These are phyloP conservation scores for Rhinatrema bivittatum DNA, from an alignment of 2,797 vertebrate species.

Conservation along the genomic window DNA sequence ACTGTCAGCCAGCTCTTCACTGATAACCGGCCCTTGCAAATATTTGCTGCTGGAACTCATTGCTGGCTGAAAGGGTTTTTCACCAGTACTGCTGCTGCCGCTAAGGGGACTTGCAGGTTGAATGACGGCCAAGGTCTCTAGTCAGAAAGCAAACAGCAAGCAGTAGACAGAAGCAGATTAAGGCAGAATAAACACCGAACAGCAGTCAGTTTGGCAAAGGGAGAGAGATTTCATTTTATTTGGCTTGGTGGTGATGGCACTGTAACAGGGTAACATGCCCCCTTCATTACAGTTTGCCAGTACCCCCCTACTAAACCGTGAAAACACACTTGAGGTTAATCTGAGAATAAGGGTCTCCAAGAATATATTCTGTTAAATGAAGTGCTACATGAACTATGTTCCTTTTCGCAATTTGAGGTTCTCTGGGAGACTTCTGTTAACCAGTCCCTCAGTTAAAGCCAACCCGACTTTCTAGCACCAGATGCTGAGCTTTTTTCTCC, in stretches of 20 bases:
- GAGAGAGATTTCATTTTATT: neutral
- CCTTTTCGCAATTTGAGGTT: too few species aligned
- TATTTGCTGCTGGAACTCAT: constrained; percentile 8
- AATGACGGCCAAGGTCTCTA: constrained; percentile 19
- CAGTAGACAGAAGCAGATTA: constrained; percentile 4
- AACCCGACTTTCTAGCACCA: too few species aligned
- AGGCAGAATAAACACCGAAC: constrained; percentile 7
- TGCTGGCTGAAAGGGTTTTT: neutral
- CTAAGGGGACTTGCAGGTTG: constrained; percentile 1
- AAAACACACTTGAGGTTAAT: neutral
- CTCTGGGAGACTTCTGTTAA: too few species aligned
- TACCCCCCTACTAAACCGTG: neutral
- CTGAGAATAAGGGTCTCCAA: neutral
- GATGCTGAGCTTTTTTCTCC: too few species aligned
- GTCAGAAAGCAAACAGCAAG: constrained; percentile 11
- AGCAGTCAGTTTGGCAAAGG: constrained; percentile 3
- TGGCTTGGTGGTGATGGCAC: neutral
- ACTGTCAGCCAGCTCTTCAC: too few species aligned
- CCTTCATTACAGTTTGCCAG: constrained; percentile 9
- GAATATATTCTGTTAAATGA: neutral
- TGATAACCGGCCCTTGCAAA: neutral
- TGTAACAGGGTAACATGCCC: too few species aligned
- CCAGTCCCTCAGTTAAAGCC: too few species aligned
- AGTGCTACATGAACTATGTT: too few species aligned
- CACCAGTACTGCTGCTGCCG: neutral